phyloP scores from a whole-genome alignment of 2,797 vertebrate species.

The Phyllotis vaccarum region DNA sequence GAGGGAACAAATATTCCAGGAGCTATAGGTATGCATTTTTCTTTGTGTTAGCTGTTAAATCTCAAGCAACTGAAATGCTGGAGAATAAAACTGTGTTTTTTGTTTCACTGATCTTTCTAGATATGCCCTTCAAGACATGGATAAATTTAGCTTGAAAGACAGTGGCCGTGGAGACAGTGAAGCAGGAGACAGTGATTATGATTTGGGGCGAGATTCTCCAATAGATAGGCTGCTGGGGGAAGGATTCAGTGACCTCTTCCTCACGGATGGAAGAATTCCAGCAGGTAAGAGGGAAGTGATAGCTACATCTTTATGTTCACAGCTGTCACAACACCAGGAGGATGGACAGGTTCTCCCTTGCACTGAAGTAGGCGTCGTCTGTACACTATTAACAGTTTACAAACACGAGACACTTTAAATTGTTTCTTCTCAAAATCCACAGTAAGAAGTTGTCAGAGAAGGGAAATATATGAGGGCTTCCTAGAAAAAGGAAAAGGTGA shows the following conservation, averaged over 20 bases:
- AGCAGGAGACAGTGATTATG: conserved; percentile 99
- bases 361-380: conserved; percentile 23
- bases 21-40: conserved; percentile 95
- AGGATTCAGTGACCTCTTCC: conserved; percentile 97
- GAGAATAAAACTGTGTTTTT: not conserved
- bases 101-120: conserved; percentile 87
- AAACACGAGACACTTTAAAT: conserved; percentile 60
- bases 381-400: conserved; percentile 32
- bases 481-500: not conserved
- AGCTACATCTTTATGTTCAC: conserved; percentile 78
- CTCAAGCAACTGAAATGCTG: not conserved
- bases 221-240: conserved; percentile 98
- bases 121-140: conserved; percentile 98
- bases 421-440: conserved; percentile 19
- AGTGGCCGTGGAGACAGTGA: conserved; percentile 98
- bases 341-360: conserved; percentile 69
- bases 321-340: conserved; percentile 71
- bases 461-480: not conserved
- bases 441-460: not conserved
- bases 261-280: conserved; percentile 95
- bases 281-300: conserved; percentile 92
- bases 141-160: conserved; percentile 99
- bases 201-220: conserved; percentile 97
- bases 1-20: conserved; percentile 99
- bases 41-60: not conserved